Percentiles rank a stretch among this genome's conserved stretches.
These are phyloP conservation scores for Patagioenas fasciata DNA, from an alignment of 2,113 vertebrate genomes.

Conservation along the genomic window DNA sequence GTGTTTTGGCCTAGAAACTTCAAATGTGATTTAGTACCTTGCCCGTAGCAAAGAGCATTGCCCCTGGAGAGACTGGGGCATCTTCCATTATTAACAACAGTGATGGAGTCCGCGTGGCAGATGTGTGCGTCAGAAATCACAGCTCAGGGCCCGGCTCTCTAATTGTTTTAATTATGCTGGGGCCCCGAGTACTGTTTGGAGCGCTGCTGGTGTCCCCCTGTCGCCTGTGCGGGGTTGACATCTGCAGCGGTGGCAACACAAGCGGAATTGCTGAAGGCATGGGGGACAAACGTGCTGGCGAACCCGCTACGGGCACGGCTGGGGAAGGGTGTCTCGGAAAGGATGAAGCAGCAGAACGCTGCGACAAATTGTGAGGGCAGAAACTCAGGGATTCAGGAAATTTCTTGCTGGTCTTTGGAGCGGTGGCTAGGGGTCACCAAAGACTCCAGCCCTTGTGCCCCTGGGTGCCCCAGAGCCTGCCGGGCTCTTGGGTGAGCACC, in stretches of 20 bases:
- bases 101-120: neutral
- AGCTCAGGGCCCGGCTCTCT: conserved; percentile 4
- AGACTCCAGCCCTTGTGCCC: neutral
- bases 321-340: neutral
- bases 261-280: neutral
- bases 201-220: accelerated
- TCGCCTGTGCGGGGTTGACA: neutral
- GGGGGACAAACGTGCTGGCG: neutral
- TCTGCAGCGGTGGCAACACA: neutral
- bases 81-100: conserved; percentile 27
- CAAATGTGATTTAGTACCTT: conserved; percentile 39
- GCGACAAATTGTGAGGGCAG: neutral
- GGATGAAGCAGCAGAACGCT: neutral
- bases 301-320: neutral
- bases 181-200: neutral
- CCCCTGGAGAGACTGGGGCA: neutral
- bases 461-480: neutral
- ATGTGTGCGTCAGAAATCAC: neutral
- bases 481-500: neutral
- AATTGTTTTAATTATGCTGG: neutral
- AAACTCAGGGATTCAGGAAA: neutral
- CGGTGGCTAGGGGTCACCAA: accelerated
- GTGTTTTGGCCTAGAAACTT: conserved; percentile 53
- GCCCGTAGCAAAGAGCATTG: neutral
- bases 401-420: neutral